Evolutionary conservation across 1,140 invertebrate genomes (phyloP).

Genomic region (Zaprionus capensis): DNA sequence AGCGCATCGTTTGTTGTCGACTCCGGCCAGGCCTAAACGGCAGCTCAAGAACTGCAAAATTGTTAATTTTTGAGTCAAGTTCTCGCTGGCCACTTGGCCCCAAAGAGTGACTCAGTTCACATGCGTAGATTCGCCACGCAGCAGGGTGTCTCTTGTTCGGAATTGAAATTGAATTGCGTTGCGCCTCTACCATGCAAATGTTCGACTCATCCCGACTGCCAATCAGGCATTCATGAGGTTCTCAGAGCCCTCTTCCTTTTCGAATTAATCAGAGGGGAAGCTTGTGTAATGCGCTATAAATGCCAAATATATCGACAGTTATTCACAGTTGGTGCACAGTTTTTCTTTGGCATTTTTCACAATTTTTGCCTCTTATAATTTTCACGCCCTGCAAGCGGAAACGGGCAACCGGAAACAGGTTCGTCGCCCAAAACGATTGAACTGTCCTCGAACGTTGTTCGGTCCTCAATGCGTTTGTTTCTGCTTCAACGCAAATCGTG

Average conservation of each 20-base stretch:
- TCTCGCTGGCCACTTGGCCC: conserved; percentile 50
- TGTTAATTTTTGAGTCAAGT: conserved; percentile 64
- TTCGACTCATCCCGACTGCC: conserved; percentile 1
- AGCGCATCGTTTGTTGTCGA: conserved; percentile 75
- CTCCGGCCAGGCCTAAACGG: conserved; percentile 11
- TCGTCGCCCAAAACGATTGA: conserved; percentile 40
- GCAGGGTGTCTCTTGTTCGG: conserved; percentile 15
- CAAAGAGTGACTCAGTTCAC: conserved; percentile 38
- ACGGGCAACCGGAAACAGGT: not conserved
- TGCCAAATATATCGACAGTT: not conserved
- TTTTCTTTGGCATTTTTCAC: not conserved
- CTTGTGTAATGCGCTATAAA: not conserved
- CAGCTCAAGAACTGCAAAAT: conserved; percentile 35
- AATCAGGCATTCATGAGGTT: conserved; percentile 51
- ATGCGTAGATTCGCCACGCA: conserved; percentile 12
- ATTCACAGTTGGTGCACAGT: no score
- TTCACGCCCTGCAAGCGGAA: conserved; percentile 40
- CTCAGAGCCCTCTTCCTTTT: conserved; percentile 13
- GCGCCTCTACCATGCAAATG: not conserved
- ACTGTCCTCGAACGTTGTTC: conserved; percentile 8
- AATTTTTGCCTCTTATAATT: conserved; percentile 15
- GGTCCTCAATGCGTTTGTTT: conserved; percentile 36
- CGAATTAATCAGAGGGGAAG: conserved; percentile 46
- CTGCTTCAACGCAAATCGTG: conserved; percentile 45
- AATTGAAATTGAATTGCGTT: conserved; percentile 38